These are phyloP conservation scores for Hypselothyrea guttata DNA, from an alignment of 2,888 invertebrate genomes.

Conservation along the genomic window DNA sequence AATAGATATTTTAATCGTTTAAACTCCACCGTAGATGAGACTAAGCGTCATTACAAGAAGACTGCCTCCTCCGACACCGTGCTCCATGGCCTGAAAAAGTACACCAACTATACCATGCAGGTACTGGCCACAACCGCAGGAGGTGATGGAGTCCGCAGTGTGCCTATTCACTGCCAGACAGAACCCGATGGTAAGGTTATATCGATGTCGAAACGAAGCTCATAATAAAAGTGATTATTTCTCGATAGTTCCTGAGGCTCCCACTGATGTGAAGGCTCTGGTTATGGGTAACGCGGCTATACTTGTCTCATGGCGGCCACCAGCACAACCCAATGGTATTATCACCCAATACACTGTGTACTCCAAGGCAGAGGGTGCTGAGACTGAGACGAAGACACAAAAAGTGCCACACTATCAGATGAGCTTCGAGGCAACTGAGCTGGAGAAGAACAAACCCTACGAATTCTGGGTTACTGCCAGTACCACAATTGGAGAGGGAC, in stretches of 20 bases:
- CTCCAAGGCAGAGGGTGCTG: slow-evolving; percentile 88
- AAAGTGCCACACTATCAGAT: slow-evolving; percentile 92
- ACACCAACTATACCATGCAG: slow-evolving; percentile 98
- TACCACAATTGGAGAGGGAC: slow-evolving; percentile 96
- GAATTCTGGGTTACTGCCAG: slow-evolving; percentile 98
- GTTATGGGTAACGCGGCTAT: slow-evolving; percentile 96
- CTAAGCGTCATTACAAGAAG: slow-evolving; percentile 94
- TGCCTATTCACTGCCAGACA: slow-evolving; percentile 93
- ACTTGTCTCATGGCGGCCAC: slow-evolving; percentile 96
- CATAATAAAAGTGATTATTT: fast-evolving
- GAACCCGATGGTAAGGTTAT: slow-evolving; percentile 92
- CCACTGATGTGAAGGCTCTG: slow-evolving; percentile 95
- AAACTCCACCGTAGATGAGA: slow-evolving; percentile 86
- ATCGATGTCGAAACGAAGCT: fast-evolving
- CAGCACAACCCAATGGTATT: slow-evolving; percentile 95
- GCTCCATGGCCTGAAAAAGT: slow-evolving; percentile 95
- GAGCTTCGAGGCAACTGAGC: slow-evolving; percentile 92
- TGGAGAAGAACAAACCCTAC: slow-evolving; percentile 91
- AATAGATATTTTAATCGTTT: neutral
- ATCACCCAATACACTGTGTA: slow-evolving; percentile 97
- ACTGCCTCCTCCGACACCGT: slow-evolving; percentile 96
- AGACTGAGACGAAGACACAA: slow-evolving; percentile 87
- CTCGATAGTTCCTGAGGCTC: slow-evolving; percentile 93
- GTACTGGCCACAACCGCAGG: slow-evolving; percentile 97
- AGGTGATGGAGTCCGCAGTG: slow-evolving; percentile 93